Conservation (phyloP, 2,113 vertebrate species). For the Arenaria interpres region DNA sequence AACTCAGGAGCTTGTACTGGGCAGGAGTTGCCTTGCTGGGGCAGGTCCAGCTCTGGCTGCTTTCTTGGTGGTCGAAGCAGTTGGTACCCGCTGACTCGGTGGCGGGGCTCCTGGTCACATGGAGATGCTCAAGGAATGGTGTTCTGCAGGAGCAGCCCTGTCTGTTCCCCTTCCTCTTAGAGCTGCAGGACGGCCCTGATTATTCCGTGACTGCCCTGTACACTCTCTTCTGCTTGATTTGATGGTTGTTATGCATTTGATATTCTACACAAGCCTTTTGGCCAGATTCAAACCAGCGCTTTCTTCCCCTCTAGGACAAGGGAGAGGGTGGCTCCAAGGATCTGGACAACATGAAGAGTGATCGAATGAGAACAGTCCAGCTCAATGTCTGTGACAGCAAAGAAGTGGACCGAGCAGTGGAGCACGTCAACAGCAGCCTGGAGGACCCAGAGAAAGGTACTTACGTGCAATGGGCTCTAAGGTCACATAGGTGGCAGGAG, state of each 20-base stretch:
- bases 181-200: background rate
- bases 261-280: background rate
- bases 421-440: slow-evolving; percentile 54
- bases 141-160: background rate
- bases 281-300: background rate
- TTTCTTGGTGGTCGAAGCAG: background rate
- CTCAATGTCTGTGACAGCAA: slow-evolving; percentile 78
- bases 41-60: background rate
- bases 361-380: slow-evolving; percentile 77
- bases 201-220: background rate
- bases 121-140: background rate
- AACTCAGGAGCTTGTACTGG: background rate
- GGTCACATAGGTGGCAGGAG: background rate
- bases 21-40: background rate
- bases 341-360: slow-evolving; percentile 77
- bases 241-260: background rate
- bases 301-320: slow-evolving; percentile 68
- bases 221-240: background rate
- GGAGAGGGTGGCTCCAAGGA: slow-evolving; percentile 74
- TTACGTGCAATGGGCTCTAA: background rate
- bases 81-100: background rate
- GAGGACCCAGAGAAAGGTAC: slow-evolving; percentile 75
- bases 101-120: background rate
- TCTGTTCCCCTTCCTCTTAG: background rate
- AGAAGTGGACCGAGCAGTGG: slow-evolving; percentile 71